Base-by-base conservation (phyloP, 2,888 invertebrate genomes). In the Dicranocentrus wangi region DNA sequence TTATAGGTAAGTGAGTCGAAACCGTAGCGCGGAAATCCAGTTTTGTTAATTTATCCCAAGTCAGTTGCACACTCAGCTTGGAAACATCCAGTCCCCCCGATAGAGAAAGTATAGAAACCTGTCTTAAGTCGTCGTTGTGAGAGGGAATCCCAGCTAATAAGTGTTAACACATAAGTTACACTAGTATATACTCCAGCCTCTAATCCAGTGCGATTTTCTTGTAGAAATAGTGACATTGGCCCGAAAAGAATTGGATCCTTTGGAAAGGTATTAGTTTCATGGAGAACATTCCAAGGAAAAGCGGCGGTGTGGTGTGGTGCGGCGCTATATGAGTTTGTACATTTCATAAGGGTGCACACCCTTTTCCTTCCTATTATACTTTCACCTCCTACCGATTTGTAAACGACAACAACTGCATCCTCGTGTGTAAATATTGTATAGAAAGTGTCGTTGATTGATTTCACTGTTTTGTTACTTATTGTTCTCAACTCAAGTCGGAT, bases 21-120 rank as follows among this genome's bases (percentile, higher is more conserved):
- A n/a, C n/a, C n/a, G 43, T 32, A 27, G 58, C 58, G 39, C 58
- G 28, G 70, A 70, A 42, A 55, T 60, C 28, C n/a, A 28, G 43
- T 51, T 77, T 69, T 77, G 71, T 82, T 85, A 85, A 85, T 85
- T 85, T 85, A 83, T 85, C 80, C 82, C 51, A 79, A 85, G 85
- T 85, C 85, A 85, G 81, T 83, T 79, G 83, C 85, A 85, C 81
- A 76, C 83, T 66, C 63, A 61, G 23, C 55, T 25, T 10, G 25
- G 53, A 25, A 23, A 10, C 25, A 55, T n/a, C 32, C n/a, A n/a
- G n/a, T n/a, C n/a, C 32, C 51, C n/a, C 51, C 19, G 19, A 19
- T 43, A 51, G 70, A 55, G 65, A 70, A 63, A 58, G 55, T n/a
- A n/a, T n/a, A n/a, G n/a, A n/a, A n/a, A n/a, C n/a, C n/a, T n/a